Conservation (phyloP, 2,113 vertebrate species). For the Carassius carassius region DNA sequence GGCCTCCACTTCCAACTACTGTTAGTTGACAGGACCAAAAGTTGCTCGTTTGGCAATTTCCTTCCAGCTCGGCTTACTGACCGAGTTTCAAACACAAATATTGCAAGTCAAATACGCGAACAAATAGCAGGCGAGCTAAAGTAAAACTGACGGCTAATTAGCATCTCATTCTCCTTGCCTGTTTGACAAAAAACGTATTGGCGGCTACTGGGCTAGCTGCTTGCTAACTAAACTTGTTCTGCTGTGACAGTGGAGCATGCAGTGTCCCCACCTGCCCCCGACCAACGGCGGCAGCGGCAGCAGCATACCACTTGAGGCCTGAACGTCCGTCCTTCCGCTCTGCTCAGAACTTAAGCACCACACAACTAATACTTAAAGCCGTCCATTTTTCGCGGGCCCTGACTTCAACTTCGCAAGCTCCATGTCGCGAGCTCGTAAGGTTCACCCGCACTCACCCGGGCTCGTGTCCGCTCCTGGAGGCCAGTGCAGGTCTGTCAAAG, state of each 20-base stretch:
- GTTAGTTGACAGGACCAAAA: conserved; percentile 33
- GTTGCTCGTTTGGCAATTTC: conserved; percentile 40
- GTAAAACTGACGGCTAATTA: conserved; percentile 36
- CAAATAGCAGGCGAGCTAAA: conserved; percentile 22
- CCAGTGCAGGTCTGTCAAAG: conserved; percentile 71
- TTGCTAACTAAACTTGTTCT: conserved; percentile 39
- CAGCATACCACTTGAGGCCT: conserved; percentile 68
- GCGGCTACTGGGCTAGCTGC: conserved; percentile 27
- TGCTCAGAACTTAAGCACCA: conserved; percentile 69
- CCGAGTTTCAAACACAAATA: conserved; percentile 30
- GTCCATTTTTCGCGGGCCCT: conserved; percentile 75
- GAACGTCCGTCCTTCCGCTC: conserved; percentile 63
- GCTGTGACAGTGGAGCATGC: conserved; percentile 15
- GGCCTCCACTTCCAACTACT: conserved; percentile 37
- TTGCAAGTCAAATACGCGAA: background rate
- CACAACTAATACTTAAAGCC: conserved; percentile 72
- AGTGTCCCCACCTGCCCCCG: conserved; percentile 57
- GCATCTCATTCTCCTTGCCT: conserved; percentile 59
- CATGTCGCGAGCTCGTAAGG: conserved; percentile 42
- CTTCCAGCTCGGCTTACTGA: conserved; percentile 32
- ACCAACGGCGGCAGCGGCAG: conserved; percentile 24
- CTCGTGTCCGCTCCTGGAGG: conserved; percentile 66
- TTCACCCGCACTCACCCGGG: conserved; percentile 76
- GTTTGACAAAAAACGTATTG: conserved; percentile 50
- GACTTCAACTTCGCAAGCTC: conserved; percentile 70